These are phyloP conservation scores for Lepetodrilus schrolli DNA, from an alignment of 2,888 invertebrate species.

Conservation along the genomic window DNA sequence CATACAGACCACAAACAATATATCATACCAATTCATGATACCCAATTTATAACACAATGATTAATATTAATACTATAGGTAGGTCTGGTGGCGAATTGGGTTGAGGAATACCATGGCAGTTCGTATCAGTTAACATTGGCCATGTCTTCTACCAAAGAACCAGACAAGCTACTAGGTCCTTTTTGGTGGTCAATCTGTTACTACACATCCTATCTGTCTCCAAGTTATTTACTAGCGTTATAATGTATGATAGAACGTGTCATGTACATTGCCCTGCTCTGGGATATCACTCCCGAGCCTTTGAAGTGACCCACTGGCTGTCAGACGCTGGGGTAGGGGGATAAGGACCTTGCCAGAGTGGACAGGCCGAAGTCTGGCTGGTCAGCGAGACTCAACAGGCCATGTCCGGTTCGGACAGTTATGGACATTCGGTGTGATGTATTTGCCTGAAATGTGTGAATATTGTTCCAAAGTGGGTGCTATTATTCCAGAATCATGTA, in stretches of 20 bases:
- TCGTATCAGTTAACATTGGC: too few relatives aligned
- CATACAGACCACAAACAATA: too few relatives aligned
- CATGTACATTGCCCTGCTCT: neutral
- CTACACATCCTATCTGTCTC: neutral
- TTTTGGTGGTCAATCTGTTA: too few relatives aligned
- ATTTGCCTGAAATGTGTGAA: neutral
- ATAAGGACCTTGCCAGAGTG: slow-evolving; percentile 6
- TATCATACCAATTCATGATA: too few relatives aligned
- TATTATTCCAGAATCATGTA: neutral
- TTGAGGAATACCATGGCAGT: too few relatives aligned
- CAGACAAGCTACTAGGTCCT: too few relatives aligned
- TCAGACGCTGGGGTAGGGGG: neutral
- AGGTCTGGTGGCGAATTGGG: too few relatives aligned
- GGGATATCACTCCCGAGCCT: neutral
- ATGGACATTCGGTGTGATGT: neutral
- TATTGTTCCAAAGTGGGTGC: neutral
- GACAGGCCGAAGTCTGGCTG: neutral
- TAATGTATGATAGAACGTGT: neutral
- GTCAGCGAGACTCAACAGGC: neutral
- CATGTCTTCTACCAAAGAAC: too few relatives aligned
- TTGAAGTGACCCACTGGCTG: neutral
- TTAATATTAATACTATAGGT: too few relatives aligned
- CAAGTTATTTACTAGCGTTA: neutral
- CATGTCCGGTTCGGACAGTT: slow-evolving; percentile 11
- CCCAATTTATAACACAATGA: too few relatives aligned